A percentile compares a stretch with the other conserved stretches of the same genome.
Conservation (phyloP, 2,113 vertebrate species). For the Cryptomyrus ogoouensis region DNA sequence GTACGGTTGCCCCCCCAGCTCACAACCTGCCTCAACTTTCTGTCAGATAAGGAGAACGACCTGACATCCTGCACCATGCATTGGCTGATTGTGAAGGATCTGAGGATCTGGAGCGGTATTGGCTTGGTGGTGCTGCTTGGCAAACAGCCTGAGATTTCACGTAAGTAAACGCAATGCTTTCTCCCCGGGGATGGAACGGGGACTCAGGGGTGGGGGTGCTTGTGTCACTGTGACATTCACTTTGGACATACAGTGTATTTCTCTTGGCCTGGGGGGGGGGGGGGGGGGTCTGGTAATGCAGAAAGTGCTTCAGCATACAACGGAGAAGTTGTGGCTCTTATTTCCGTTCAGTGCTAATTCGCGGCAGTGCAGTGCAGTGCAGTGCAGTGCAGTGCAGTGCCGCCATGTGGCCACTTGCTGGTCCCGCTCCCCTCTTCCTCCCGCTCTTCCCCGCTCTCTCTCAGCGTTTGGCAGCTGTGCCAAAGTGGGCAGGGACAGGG, state of each 20-base stretch:
- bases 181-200: background rate
- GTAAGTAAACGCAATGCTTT: conserved; percentile 30
- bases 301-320: background rate
- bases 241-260: background rate
- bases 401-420: background rate
- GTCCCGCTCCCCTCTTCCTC: background rate
- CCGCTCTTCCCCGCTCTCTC: background rate
- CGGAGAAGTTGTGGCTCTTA: background rate
- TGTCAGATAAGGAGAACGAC: background rate
- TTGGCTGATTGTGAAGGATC: background rate
- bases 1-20: conserved; percentile 27
- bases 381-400: background rate
- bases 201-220: background rate
- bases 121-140: background rate
- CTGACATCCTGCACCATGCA: background rate
- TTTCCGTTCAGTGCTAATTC: background rate
- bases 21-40: background rate
- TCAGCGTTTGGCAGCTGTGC: conserved; percentile 22
- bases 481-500: conserved; percentile 38
- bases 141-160: conserved; percentile 11
- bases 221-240: background rate
- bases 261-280: background rate
- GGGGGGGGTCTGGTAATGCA: background rate
- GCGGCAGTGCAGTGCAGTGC: background rate
- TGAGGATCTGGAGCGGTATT: background rate